Evolutionary conservation across 2,113 vertebrate species (phyloP).

Genomic region (Ctenomys sociabilis): DNA sequence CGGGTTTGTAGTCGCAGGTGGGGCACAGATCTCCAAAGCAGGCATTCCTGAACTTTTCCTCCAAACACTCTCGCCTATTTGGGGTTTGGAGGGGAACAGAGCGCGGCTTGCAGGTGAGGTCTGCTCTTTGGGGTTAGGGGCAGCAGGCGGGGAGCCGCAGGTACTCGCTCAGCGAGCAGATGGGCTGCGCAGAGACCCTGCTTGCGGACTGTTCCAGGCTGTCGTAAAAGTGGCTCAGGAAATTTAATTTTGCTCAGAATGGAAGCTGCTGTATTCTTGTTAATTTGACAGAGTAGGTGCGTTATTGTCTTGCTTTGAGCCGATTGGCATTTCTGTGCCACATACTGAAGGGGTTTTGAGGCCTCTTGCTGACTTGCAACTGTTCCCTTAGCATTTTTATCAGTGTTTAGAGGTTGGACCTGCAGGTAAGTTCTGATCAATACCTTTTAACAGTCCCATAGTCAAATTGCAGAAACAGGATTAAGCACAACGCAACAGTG

Average conservation of each 20-base stretch:
- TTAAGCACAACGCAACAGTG: neutral
- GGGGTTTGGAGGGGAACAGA: neutral
- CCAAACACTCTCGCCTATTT: neutral
- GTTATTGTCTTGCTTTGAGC: conserved; percentile 21
- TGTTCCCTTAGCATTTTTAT: conserved; percentile 4
- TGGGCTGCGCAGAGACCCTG: neutral
- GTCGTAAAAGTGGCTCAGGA: conserved; percentile 68
- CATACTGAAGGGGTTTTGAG: neutral
- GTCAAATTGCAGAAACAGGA: conserved; percentile 38
- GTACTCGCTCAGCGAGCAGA: neutral
- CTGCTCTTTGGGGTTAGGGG: neutral
- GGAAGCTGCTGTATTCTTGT: neutral
- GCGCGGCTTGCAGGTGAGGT: neutral
- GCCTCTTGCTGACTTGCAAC: neutral
- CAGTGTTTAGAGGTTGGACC: conserved; percentile 20
- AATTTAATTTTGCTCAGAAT: conserved; percentile 61
- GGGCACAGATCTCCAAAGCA: conserved; percentile 38
- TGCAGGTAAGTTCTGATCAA: conserved; percentile 60
- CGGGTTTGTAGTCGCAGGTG: neutral
- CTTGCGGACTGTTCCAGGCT: neutral
- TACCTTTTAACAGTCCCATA: conserved; percentile 18
- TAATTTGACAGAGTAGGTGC: neutral
- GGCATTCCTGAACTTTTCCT: conserved; percentile 63
- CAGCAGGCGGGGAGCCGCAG: neutral
- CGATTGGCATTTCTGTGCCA: conserved; percentile 48